Evolutionary conservation across 2,797 vertebrate species (phyloP).

Genomic region (Characodon lateralis): DNA sequence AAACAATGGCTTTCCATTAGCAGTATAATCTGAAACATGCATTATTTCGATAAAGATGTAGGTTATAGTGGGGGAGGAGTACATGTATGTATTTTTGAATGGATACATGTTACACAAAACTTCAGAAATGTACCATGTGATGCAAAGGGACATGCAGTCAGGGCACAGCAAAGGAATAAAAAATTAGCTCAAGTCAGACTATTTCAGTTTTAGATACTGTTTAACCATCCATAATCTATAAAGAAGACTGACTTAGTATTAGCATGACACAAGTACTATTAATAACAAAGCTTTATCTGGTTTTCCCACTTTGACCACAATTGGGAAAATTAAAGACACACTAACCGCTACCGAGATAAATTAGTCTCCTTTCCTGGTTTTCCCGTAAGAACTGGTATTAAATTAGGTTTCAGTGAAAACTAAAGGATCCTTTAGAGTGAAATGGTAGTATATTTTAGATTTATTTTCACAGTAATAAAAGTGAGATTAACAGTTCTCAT

Average conservation of each 20-base stretch:
- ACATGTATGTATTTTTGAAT: slow-evolving; percentile 4
- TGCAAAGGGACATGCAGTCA: slow-evolving; percentile 32
- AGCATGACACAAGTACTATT: background rate
- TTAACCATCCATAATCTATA: slow-evolving; percentile 12
- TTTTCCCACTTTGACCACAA: too few species aligned
- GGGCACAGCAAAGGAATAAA: slow-evolving; percentile 33
- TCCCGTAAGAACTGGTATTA: background rate
- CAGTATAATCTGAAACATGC: slow-evolving; percentile 72
- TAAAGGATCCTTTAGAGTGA: too few species aligned
- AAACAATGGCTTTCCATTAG: slow-evolving; percentile 73
- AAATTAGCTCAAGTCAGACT: slow-evolving; percentile 20
- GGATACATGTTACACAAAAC: slow-evolving; percentile 1
- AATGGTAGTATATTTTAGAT: too few species aligned
- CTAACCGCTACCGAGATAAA: background rate
- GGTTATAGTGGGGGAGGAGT: slow-evolving; percentile 60
- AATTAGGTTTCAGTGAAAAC: too few species aligned
- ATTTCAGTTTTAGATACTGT: slow-evolving; percentile 10
- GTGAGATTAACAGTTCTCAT: too few species aligned
- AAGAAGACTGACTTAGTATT: background rate
- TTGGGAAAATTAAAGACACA: too few species aligned
- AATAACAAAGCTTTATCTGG: background rate
- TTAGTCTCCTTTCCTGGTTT: background rate
- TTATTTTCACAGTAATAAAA: too few species aligned
- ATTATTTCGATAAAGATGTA: slow-evolving; percentile 73
- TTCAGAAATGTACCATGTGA: slow-evolving; percentile 11